Conservation (phyloP, 2,113 vertebrate genomes). For the Corythaeola cristata region DNA sequence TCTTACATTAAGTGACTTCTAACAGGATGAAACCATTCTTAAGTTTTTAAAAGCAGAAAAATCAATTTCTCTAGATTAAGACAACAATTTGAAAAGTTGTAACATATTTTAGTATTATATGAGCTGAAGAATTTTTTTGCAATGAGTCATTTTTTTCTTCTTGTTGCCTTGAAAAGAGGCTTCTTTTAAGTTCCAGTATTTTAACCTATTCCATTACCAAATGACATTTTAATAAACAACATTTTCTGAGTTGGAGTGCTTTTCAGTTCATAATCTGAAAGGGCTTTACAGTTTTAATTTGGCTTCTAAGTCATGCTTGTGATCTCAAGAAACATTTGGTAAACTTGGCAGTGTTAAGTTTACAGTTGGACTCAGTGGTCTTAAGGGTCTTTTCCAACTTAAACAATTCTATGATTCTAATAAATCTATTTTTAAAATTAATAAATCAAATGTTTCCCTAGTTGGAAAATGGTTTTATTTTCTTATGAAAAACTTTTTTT, state of each 20-base stretch:
- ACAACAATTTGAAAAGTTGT: not conserved
- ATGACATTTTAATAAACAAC: not conserved
- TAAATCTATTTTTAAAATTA: not conserved
- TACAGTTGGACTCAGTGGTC: rapidly evolving
- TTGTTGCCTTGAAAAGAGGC: not conserved
- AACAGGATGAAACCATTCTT: not conserved
- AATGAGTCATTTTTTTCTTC: not conserved
- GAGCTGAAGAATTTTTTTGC: not conserved
- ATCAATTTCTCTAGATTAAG: not conserved
- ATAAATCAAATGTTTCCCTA: not conserved
- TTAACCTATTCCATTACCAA: not conserved
- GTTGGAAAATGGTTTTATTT: not conserved
- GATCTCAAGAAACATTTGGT: not conserved
- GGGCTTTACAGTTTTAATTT: not conserved
- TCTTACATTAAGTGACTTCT: not conserved
- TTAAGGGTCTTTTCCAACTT: not conserved
- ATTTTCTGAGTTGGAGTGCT: not conserved
- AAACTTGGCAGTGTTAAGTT: not conserved
- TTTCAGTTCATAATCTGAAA: not conserved
- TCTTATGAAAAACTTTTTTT: not conserved
- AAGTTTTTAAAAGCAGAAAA: not conserved
- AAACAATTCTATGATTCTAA: not conserved
- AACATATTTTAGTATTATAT: not conserved
- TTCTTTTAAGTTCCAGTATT: not conserved
- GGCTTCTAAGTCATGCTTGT: not conserved